Evolutionary conservation across 2,888 invertebrate species (phyloP), one percentile per base, ranked within the genome.

Genomic region (Adelognathus sp.): DNA sequence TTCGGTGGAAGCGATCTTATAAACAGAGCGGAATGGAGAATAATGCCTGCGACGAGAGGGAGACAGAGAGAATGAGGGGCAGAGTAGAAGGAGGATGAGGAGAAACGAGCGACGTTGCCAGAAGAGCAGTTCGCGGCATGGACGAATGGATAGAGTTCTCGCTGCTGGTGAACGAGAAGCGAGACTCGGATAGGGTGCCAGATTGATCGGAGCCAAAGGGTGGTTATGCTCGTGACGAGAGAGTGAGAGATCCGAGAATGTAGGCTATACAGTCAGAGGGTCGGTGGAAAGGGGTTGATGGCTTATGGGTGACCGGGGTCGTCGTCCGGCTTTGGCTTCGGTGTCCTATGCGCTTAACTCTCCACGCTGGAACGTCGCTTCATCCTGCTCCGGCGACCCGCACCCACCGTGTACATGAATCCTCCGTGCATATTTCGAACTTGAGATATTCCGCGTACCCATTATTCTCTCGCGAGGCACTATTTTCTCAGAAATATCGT

Each of bases 201-300:
- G 87, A 88, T 88, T 88, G 85, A 86, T 88, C 86, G 86, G 80
- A 82, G 86, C 81, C 82, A 82, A 84, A 86, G 75, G 82, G 82
- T 84, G 85, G 86, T 84, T 84, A 84, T 84, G 84, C 79, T 80
- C 80, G 73, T 80, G 79, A 84, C 82, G 84, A 77, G 77, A 81
- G 74, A 72, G 85, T 82, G 85, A 85, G 80, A 84, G 79, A 84
- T 60, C 79, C 76, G 83, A 81, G 79, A 76, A 69, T 79, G 71
- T 69, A 76, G 76, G 76, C 63, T 75, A 75, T 74, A 60, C 50
- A 74, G 39, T 64, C 39, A 54, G 50, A 44, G 61, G 67, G 61
- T 39, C 63, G 46, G 71, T 24, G 61, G 76, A 63, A 63, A 67
- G 84, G 63, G 79, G 83, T n/a, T n/a, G 85, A 78, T 83, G 84